Evolutionary conservation across 2,797 vertebrate genomes (phyloP), one percentile per base, ranked within the genome.

Genomic region (Malurus leucopterus): DNA sequence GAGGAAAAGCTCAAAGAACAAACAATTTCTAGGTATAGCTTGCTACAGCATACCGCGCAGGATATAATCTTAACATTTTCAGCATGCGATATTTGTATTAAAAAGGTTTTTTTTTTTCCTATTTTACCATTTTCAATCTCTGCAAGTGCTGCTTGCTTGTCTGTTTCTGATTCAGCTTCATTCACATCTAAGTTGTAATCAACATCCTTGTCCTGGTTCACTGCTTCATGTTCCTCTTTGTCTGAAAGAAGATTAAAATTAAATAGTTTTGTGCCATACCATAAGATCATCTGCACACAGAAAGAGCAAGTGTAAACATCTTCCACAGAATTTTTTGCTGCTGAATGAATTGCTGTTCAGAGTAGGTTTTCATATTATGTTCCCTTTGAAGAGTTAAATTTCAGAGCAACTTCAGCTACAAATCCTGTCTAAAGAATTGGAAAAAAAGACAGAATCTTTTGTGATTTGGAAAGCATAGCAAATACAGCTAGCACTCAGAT

Each of bases 101-200:
- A 71, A 32, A 51, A 36, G 36, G 11, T 36, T 36, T 9, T 44
- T 36, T 36, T 9, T 44, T 13, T 34, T 43, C 29, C 1, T n/a
- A 67, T 55, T 78, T 94, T 96, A 97, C 97, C 97, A 58, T 96
- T 96, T 97, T 96, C 98, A 73, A 81, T 95, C 46, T 95, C 97
- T 46, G 97, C 95, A 14, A 99, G 98, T 44, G 96, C 98, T 22
- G 97, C 98, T 95, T 99, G 98, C 96, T 99, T 99, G 88, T 99
- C 99, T 4, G 97, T 98, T 94, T 99, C 98, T 72, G 98, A 98
- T 84, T 99, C 99, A 3, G 98, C 99, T 93, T 99, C 98, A 21
- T 99, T 99, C 44, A 98, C 97, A 54, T 99, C 98, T 44, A 98
- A 96, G n/a, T 98, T 98, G 80, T 99, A 99, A 89, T 98, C 97